Evolutionary conservation across 2,888 invertebrate species (phyloP), one percentile per base, ranked within the genome.

Genomic region (Lasioglossum oenotherae): DNA sequence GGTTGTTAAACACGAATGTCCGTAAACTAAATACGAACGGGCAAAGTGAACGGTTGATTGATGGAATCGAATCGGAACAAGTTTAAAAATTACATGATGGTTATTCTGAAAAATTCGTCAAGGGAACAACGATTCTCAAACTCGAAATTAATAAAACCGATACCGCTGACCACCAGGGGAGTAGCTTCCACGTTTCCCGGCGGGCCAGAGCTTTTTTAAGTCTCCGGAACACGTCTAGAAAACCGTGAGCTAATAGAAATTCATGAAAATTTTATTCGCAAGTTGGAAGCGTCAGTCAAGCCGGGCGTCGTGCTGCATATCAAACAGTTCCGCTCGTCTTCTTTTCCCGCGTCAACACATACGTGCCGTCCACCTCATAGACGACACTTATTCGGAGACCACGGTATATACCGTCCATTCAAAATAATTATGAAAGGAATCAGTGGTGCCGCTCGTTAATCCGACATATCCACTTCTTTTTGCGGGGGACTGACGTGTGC

Each of bases 181-280:
- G 12, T n/a, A 38, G 64, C 57, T 75, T 16, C 23, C 31, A n/a
- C 16, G 41, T 49, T 73, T 67, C 77, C 76, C 72, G 53, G 69
- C 69, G 74, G 57, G 69, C 77, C 64, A 78, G 78, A 84, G 82
- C 89, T 90, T 88, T 91, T 89, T 92, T 92, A 91, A 89, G 90
- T 89, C 92, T 89, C 85, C 89, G 87, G 91, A 88, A 92, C 92
- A 92, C 92, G 91, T 92, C 91, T 90, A 91, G 92, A 92, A 93
- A 93, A 93, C 92, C 91, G 92, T 12, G 85, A 89, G 92, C 91
- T 95, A 95, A 95, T 95, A 95, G 95, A 95, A 95, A 94, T 94
- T 95, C 94, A 95, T 95, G 95, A 95, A 95, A 95, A 94, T 95
- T 95, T 95, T 94, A 95, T 95, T 94, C 94, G 93, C 91, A 93